Base-by-base conservation (phyloP, 2,888 invertebrate genomes). In the Phasia obesa region DNA sequence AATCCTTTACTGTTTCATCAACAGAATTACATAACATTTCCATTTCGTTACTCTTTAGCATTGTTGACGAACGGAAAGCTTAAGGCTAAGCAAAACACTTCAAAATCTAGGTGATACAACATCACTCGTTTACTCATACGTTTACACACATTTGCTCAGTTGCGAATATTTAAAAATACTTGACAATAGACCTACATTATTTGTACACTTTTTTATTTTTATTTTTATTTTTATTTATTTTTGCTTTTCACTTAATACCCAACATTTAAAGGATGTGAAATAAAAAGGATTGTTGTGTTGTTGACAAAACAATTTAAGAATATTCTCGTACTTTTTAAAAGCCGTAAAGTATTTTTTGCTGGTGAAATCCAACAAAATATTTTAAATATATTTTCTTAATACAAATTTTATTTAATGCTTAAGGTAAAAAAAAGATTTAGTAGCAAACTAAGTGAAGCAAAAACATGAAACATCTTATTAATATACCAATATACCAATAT, bases 21-120 rank as follows among this genome's bases (percentile, higher is more conserved):
- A 31, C 38, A 65, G 19, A 21, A 59, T 75, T 42, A 76, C 79
- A 79, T 62, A 71, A 76, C 67, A 79, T 76, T 79, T 83, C 71
- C 83, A 76, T 83, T 79, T 83, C 62, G 75, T 53, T 44, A 13
- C 64, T 31, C 51, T 64, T 75, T 49, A 42, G n/a, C n/a, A 57
- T 2, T 57, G 49, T 9, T 67, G 71, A 44, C n/a, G 55, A 67
- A 44, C 49, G 65, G 67, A 79, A 75, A 57, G 71, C 83, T 79
- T 51, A 35, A 62, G 79, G 83, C 82, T 49, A 57, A 53, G 35
- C 13, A 74, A 67, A 60, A 47, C 11, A 17, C 23, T 47, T 21
- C 19, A 55, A 79, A 74, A 73, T 73, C 35, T 80, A 60, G 79
- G 67, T 67, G 67, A 60, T 44, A 62, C 71, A 59, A 57, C 69